Percentiles rank a stretch among this genome's conserved stretches.
These are phyloP conservation scores for Lochmaea capreae DNA, from an alignment of 2,888 invertebrate species.

Conservation along the genomic window DNA sequence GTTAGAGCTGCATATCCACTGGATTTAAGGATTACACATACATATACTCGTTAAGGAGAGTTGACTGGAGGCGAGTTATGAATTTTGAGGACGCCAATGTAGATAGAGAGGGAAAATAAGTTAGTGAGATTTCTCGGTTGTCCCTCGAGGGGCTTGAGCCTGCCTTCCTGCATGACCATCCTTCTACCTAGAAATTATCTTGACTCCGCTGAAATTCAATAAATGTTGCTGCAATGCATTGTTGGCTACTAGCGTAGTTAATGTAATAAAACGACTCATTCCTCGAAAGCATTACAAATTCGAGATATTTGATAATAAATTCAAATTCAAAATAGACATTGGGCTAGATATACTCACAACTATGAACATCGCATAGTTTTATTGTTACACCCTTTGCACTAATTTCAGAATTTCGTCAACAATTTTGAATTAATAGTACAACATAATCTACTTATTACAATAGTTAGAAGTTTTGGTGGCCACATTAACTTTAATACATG, in stretches of 20 bases:
- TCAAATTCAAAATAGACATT: neutral
- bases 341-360: neutral
- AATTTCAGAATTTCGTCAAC: neutral
- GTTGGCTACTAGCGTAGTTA: neutral
- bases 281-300: neutral
- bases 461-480: neutral
- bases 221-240: conserved; percentile 7
- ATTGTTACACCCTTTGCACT: too few species aligned
- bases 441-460: neutral
- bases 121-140: conserved; percentile 6
- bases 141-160: neutral
- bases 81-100: neutral
- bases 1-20: neutral
- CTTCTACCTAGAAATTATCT: neutral
- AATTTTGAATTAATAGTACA: neutral
- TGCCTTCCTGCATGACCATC: conserved; percentile 1
- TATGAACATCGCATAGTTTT: too few species aligned
- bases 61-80: conserved; percentile 6
- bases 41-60: neutral
- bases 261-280: neutral
- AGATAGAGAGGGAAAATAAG: neutral
- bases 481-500: neutral
- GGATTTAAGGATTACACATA: neutral
- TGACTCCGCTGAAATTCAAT: neutral
- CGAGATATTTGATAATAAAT: neutral